phyloP scores from a whole-genome alignment of 2,797 vertebrate species.

The Cetoscarus ocellatus region DNA sequence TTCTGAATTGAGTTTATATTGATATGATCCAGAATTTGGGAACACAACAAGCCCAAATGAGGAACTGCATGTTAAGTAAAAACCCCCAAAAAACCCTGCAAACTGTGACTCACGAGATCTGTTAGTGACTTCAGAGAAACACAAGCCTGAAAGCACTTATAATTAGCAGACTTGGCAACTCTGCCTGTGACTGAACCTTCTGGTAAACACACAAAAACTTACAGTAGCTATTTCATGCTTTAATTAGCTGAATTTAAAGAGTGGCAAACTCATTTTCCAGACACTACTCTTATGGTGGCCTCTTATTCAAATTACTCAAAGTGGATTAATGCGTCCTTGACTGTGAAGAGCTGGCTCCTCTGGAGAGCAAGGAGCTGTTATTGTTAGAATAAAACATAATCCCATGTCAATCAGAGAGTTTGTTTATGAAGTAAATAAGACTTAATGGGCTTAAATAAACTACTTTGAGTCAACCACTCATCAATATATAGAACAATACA shows the following conservation, averaged over 20 bases:
- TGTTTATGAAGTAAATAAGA: slow-evolving; percentile 25
- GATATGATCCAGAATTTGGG: too few relatives aligned
- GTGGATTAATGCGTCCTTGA: slow-evolving; percentile 54
- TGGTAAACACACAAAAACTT: not conserved
- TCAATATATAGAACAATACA: too few relatives aligned
- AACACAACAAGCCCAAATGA: too few relatives aligned
- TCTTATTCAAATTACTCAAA: slow-evolving; percentile 37
- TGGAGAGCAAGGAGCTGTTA: slow-evolving; percentile 42
- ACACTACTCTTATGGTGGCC: slow-evolving; percentile 6
- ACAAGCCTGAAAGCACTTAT: too few relatives aligned
- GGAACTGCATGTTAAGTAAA: too few relatives aligned
- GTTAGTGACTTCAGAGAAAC: too few relatives aligned
- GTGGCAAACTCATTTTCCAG: slow-evolving; percentile 30
- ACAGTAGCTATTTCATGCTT: not conserved
- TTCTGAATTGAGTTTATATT: too few relatives aligned
- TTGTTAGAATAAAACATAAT: slow-evolving; percentile 39
- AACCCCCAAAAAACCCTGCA: too few relatives aligned
- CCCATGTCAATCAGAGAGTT: slow-evolving; percentile 10
- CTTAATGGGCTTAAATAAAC: not conserved
- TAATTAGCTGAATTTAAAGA: slow-evolving; percentile 20
- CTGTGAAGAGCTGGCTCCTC: slow-evolving; percentile 37
- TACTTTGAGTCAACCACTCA: too few relatives aligned
- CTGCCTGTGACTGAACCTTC: not conserved
- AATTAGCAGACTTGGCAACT: too few relatives aligned
- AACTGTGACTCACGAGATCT: too few relatives aligned